Evolutionary conservation across 1,140 invertebrate genomes (phyloP), one percentile per base, ranked within the genome.

Genomic region (Saccostrea echinata): DNA sequence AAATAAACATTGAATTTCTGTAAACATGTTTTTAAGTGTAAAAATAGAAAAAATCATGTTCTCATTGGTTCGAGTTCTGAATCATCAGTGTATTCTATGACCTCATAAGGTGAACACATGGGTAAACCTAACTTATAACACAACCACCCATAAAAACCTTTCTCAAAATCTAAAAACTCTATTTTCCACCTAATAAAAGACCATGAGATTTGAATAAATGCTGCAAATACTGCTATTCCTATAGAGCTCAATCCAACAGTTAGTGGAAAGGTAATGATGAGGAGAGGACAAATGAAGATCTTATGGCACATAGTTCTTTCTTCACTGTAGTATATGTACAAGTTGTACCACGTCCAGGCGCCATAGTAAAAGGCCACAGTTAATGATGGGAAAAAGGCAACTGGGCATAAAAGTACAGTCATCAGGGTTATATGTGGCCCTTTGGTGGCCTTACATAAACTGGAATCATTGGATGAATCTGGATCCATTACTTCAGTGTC

Each of bases 131-230:
- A 90, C 68, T 96, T 95, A 68, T 96, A 96, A 94, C 97, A 97
- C 53, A 97, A 94, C 97, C 97, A 97, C 43, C 97, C 97, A 92
- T 97, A 97, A 94, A 97, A 97, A 0, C 97, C 97, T 94, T 97
- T 97, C 89, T 97, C 97, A 92, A 97, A 96, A 94, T 97, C 97
- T 86, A 96, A 96, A 12, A 97, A 96, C 94, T 97, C 96, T 89
- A 96, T 96, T 91, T 95, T 95, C 97, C 97, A 97, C 82, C 96
- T 96, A 53, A 95, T 95, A 85, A 96, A 96, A 91, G 96, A 96
- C 94, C 97, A 96, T 2, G 97, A 97, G 18, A 97, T 92, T 91
- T 97, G 97, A 43, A 96, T 95, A 83, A 88, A 97, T 93, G 18
- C 96, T 96, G 33, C 96, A 88, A 97, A 86, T 24, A 96, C 96